A percentile compares a stretch with the other conserved stretches of the same genome.
Evolutionary conservation across 2,888 invertebrate species (phyloP).

Genomic region (Syrista parreyssii): DNA sequence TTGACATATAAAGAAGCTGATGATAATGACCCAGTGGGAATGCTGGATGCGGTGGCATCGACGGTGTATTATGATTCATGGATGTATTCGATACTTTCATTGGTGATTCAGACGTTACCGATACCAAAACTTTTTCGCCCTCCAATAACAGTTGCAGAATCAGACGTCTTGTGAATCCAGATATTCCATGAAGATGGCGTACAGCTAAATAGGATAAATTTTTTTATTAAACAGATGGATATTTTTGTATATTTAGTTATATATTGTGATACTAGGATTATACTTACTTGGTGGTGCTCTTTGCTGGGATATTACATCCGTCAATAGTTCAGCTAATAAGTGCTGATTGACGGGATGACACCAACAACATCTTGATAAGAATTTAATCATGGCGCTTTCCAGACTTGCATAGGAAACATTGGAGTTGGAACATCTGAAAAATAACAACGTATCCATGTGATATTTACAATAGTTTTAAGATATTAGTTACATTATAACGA

Average conservation of each 20-base stretch:
- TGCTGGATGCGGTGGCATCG: slow-evolving; percentile 72
- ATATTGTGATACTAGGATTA: not conserved
- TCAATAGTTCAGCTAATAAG: slow-evolving; percentile 82
- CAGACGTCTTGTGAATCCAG: slow-evolving; percentile 88
- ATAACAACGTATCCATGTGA: not conserved
- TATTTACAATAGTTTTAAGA: not conserved
- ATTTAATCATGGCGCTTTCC: slow-evolving; percentile 83
- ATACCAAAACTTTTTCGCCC: slow-evolving; percentile 84
- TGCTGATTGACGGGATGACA: slow-evolving; percentile 89
- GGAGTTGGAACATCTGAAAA: slow-evolving; percentile 48
- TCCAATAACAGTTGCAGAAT: slow-evolving; percentile 88
- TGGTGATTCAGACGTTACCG: slow-evolving; percentile 69
- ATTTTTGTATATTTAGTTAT: not conserved
- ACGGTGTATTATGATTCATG: slow-evolving; percentile 49
- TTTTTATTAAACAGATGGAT: not conserved
- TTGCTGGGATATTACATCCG: slow-evolving; percentile 78
- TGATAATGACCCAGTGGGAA: slow-evolving; percentile 80
- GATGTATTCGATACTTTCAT: slow-evolving; percentile 54
- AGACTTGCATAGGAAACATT: slow-evolving; percentile 65
- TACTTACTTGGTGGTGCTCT: slow-evolving; percentile 62
- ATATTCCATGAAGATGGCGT: slow-evolving; percentile 73
- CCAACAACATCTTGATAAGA: slow-evolving; percentile 85
- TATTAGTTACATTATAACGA: not conserved
- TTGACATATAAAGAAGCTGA: slow-evolving; percentile 79
- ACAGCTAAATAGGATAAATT: slow-evolving; percentile 48